Conservation (phyloP, 2,113 vertebrate species). For the Vidua macroura region DNA sequence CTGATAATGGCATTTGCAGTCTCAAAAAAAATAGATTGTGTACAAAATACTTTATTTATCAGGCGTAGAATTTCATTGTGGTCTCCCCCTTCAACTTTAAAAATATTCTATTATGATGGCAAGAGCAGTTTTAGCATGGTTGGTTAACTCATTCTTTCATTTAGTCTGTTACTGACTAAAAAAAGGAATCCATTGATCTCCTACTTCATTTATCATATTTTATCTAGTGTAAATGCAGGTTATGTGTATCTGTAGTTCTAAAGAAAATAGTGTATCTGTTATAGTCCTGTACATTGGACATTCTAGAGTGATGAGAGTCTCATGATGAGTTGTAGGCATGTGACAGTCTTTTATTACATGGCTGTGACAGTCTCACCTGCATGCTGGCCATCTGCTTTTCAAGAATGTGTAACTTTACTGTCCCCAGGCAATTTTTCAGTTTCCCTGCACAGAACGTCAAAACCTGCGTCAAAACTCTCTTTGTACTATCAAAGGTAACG, state of each 20-base stretch:
- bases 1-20: constrained; percentile 43
- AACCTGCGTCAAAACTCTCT: not conserved
- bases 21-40: not conserved
- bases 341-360: not conserved
- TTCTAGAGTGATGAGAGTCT: not conserved
- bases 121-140: not conserved
- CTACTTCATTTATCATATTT: not conserved
- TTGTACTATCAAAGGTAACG: not conserved
- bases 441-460: not conserved
- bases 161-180: not conserved
- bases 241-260: not conserved
- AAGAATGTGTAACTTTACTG: not conserved
- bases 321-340: not conserved
- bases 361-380: not conserved
- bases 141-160: not conserved
- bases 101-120: not conserved
- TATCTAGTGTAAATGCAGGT: not conserved
- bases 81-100: not conserved
- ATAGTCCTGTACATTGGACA: not conserved
- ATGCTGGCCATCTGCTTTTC: not conserved
- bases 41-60: not conserved
- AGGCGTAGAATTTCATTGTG: not conserved
- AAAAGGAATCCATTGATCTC: not conserved
- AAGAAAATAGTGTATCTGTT: not conserved
- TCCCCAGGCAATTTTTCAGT: not conserved